Percentiles rank a stretch among this genome's conserved stretches.
phyloP scores from a whole-genome alignment of 2,888 invertebrate genomes.

The Beris chalybata region DNA sequence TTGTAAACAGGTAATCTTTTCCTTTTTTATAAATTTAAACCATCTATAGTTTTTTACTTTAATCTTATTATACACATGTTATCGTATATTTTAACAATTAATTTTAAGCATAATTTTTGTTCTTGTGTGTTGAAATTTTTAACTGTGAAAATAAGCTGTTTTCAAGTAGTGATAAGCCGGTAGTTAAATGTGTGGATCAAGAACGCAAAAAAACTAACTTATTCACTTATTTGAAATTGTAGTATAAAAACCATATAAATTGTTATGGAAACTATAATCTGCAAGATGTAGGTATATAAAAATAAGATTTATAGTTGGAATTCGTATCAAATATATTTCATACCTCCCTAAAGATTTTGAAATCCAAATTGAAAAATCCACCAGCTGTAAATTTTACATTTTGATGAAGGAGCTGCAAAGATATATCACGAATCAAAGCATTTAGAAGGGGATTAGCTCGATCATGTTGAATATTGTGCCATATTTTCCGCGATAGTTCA shows the following conservation, averaged over 20 bases:
- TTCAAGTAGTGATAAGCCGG: no score
- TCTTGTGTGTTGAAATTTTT: no score
- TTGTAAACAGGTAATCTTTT: no score
- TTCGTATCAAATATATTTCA: constrained; percentile 31
- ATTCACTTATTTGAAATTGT: constrained; percentile 45
- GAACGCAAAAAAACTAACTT: no score
- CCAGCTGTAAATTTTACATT: constrained; percentile 52
- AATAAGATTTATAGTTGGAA: background rate
- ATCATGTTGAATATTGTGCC: constrained; percentile 50
- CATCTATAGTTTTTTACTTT: no score
- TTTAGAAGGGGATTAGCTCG: constrained; percentile 51
- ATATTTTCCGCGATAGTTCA: constrained; percentile 50
- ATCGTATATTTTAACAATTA: no score
- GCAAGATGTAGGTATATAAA: constrained; percentile 9
- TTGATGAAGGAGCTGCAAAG: constrained; percentile 53
- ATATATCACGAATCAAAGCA: constrained; percentile 50
- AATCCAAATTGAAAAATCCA: constrained; percentile 52
- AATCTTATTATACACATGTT: no score
- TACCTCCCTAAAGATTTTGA: constrained; percentile 51
- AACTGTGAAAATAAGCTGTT: no score
- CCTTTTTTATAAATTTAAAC: no score
- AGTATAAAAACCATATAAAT: constrained; percentile 53
- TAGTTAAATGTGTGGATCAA: no score
- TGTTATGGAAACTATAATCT: constrained; percentile 52
- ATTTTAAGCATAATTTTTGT: no score